Evolutionary conservation across 1,140 invertebrate genomes (phyloP).

Genomic region (Solenopsis invicta): DNA sequence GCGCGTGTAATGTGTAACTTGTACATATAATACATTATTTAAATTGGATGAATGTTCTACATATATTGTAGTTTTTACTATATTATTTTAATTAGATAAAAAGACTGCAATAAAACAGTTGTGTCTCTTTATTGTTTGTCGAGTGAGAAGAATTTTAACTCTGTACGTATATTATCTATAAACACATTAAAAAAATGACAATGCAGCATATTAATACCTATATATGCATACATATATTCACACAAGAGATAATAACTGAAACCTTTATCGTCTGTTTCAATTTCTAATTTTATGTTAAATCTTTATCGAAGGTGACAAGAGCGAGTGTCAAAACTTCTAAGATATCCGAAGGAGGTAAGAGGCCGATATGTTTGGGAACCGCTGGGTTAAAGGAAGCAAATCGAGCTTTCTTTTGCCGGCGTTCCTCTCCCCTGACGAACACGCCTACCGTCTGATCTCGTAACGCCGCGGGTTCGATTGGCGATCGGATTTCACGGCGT

Average conservation of each 20-base stretch:
- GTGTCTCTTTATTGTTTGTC: not conserved
- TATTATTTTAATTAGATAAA: not conserved
- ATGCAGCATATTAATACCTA: not conserved
- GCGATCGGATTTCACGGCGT: constrained; percentile 73
- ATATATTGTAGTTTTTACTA: too few species aligned
- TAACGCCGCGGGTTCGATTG: constrained; percentile 70
- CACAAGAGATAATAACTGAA: not conserved
- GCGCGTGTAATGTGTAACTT: too few species aligned
- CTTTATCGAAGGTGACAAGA: not conserved
- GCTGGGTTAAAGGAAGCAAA: constrained; percentile 29
- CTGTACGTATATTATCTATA: not conserved
- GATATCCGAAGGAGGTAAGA: not conserved
- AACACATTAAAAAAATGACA: not conserved
- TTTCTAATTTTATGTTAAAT: not conserved
- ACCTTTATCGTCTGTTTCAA: not conserved
- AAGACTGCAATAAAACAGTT: not conserved
- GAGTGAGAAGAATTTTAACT: not conserved
- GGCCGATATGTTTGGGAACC: constrained; percentile 23
- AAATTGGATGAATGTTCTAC: not conserved
- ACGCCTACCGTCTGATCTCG: constrained; percentile 74
- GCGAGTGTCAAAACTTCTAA: not conserved
- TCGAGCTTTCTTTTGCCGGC: constrained; percentile 49
- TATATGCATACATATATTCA: not conserved
- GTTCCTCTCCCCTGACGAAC: constrained; percentile 51
- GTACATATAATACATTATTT: not conserved